Evolutionary conservation across 2,113 vertebrate species (phyloP), one percentile per base, ranked within the genome.

Genomic region (Grammomys surdaster): DNA sequence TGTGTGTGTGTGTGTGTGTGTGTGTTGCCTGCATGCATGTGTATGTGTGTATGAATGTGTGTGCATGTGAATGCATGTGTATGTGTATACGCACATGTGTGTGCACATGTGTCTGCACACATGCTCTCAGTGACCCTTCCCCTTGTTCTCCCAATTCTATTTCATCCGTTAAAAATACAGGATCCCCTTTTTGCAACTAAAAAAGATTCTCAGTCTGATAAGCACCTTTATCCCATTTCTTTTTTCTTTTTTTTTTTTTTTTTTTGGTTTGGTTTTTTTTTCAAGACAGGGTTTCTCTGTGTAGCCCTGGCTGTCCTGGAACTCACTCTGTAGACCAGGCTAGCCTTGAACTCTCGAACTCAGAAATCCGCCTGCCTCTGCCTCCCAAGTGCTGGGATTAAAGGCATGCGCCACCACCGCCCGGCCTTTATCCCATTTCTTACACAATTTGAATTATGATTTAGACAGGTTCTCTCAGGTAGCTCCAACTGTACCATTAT

Each of bases 141-240:
- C 97, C 93, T 89, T 89, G 28, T 48, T 69, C 31, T 54, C 65
- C 51, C 91, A 88, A 80, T 81, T 60, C 43, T 72, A 51, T 91
- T 78, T 78, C 33, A 80, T 48, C 33, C 78, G 33, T 92, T 91
- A 87, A 88, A 95, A 85, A 91, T 92, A 48, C 5, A 87, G 82
- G 46, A 63, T 87, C 51, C 22, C 8, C 26, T 72, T 33, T 76
- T 36, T 80, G 56, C 88, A 89, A 43, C 54, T 96, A 46, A 95
- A 75, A 93, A 94, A 94, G 67, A 78, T 56, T 91, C 93, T 97
- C 33, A 72, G 13, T 93, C 70, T 95, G 86, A 95, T n/a, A 78
- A 76, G 65, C 40, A 89, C 40, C n/a, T 89, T 76, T 85, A 48
- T 77, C 72, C 86, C 73, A 14, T 78, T 82, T 88, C 81, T 86